Evolutionary conservation across 2,113 vertebrate genomes (phyloP).

Genomic region (Otocyon megalotis): DNA sequence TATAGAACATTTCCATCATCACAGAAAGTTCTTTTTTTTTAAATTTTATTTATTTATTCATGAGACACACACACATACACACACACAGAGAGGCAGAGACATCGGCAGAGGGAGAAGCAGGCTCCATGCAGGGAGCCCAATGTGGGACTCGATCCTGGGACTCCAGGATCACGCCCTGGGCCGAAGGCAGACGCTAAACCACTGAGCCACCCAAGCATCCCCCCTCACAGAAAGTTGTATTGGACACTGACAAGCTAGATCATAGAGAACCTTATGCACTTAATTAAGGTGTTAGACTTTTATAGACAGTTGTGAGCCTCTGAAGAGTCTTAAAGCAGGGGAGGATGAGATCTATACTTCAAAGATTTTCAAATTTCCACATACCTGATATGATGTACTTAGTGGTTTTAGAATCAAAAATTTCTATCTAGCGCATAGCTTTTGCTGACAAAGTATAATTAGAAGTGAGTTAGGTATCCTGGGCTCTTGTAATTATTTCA

Average conservation of each 20-base stretch:
- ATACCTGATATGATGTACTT: neutral
- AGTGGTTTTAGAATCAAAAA: constrained; percentile 35
- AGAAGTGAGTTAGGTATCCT: constrained; percentile 16
- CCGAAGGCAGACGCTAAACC: too few relatives aligned
- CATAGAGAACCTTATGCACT: neutral
- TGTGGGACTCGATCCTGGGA: too few relatives aligned
- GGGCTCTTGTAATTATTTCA: constrained; percentile 19
- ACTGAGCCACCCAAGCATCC: too few relatives aligned
- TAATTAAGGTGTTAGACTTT: neutral
- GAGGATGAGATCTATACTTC: neutral
- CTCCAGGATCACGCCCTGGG: too few relatives aligned
- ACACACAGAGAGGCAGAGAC: too few relatives aligned
- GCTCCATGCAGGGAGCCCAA: too few relatives aligned
- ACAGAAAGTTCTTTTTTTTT: neutral
- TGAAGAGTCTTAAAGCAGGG: neutral
- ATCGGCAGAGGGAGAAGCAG: too few relatives aligned
- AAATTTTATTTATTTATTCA: too few relatives aligned
- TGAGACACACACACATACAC: too few relatives aligned
- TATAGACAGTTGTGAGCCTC: neutral
- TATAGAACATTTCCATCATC: neutral
- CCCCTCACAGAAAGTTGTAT: neutral
- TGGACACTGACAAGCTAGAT: neutral
- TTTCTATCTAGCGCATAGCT: neutral
- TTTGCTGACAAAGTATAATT: constrained; percentile 55
- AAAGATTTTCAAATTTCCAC: neutral